Evolutionary conservation across 1,140 invertebrate species (phyloP).

Genomic region (Orchesella cincta): DNA sequence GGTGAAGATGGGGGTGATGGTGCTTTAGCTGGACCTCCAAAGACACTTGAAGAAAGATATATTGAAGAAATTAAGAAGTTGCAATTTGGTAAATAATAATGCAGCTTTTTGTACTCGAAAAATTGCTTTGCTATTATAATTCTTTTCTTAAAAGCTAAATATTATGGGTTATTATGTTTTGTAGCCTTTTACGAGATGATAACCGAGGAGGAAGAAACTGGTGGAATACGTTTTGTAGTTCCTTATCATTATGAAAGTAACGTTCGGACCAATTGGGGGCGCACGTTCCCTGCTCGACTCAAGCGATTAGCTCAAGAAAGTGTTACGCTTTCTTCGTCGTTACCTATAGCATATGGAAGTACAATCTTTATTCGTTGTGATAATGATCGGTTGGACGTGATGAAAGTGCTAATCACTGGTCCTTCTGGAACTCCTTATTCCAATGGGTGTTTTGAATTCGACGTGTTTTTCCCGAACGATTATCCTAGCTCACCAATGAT

Average conservation of each 20-base stretch:
- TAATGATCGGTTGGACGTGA: conserved; percentile 87
- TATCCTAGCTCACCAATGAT: conserved; percentile 75
- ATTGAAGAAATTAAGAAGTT: conserved; percentile 81
- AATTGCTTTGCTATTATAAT: too few species aligned
- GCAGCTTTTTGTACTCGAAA: not conserved
- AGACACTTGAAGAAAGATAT: conserved; percentile 70
- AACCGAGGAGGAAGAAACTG: conserved; percentile 66
- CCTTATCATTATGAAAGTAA: conserved; percentile 90
- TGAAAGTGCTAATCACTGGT: conserved; percentile 93
- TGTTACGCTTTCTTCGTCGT: conserved; percentile 88
- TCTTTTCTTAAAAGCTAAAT: too few species aligned
- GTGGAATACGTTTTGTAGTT: conserved; percentile 78
- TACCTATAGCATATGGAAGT: conserved; percentile 90
- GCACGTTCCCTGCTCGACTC: conserved; percentile 74
- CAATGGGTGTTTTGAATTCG: conserved; percentile 85
- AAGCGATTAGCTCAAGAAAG: conserved; percentile 93
- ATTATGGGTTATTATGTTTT: too few species aligned
- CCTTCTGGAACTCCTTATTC: conserved; percentile 86
- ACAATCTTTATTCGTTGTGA: conserved; percentile 95
- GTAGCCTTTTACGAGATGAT: conserved; percentile 90
- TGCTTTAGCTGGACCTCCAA: conserved; percentile 58
- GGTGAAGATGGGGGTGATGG: conserved; percentile 24
- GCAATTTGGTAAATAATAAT: conserved; percentile 73
- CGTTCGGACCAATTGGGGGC: conserved; percentile 80
- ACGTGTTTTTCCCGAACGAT: conserved; percentile 87